phyloP scores from a whole-genome alignment of 2,113 vertebrate genomes.

The Lepus americanus region DNA sequence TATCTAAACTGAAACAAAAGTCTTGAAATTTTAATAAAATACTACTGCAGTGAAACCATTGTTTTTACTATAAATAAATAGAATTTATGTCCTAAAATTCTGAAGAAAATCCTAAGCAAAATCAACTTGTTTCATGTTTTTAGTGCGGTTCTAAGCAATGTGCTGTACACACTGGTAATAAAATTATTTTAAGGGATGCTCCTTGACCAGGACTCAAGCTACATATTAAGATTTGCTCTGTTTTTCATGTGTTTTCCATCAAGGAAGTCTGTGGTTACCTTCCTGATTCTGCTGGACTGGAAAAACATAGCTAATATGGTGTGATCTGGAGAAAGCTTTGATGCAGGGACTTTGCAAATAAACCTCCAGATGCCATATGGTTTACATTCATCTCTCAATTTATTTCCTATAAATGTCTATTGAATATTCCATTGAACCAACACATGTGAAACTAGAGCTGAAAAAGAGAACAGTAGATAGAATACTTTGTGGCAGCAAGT shows the following conservation, averaged over 20 bases:
- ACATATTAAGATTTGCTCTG: conserved; percentile 90
- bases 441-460: conserved; percentile 95
- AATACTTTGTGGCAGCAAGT: conserved; percentile 94
- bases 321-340: conserved; percentile 99
- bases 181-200: conserved; percentile 94
- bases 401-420: conserved; percentile 99
- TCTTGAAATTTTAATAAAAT: conserved; percentile 57
- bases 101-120: conserved; percentile 68
- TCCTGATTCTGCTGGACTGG: conserved; percentile 99
- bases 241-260: conserved; percentile 99
- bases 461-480: conserved; percentile 92
- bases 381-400: conserved; percentile 99
- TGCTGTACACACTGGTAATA: conserved; percentile 87
- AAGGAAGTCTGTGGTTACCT: conserved; percentile 99
- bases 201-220: conserved; percentile 89
- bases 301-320: conserved; percentile 99
- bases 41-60: conserved; percentile 33
- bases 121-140: conserved; percentile 82
- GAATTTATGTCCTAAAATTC: conserved; percentile 69
- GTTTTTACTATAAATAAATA: conserved; percentile 58
- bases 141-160: conserved; percentile 87
- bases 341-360: conserved; percentile 99
- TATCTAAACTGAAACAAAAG: conserved; percentile 46
- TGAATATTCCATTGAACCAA: conserved; percentile 96
- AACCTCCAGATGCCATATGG: conserved; percentile 98